A percentile compares a stretch with the other conserved stretches of the same genome.
These are phyloP conservation scores for Cheilosia pagana DNA, from an alignment of 2,888 invertebrate species.

Conservation along the genomic window DNA sequence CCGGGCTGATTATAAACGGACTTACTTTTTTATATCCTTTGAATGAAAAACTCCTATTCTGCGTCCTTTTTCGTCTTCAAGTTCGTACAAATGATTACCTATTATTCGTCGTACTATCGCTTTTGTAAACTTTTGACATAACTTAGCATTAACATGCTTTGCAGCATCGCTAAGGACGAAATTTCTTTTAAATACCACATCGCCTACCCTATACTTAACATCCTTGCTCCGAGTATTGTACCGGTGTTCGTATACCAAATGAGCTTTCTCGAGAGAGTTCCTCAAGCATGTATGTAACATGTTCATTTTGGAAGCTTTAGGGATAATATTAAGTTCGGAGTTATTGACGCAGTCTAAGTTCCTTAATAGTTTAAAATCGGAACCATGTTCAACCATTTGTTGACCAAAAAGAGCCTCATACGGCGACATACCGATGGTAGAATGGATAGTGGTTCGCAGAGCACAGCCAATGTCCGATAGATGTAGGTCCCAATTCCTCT, in stretches of 20 bases:
- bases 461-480: no score
- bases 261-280: no score
- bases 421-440: no score
- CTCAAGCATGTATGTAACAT: no score
- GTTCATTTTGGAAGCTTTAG: no score
- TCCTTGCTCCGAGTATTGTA: constrained; percentile 5
- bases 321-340: no score
- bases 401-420: no score
- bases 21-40: background rate
- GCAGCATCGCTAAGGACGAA: background rate
- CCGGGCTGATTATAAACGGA: background rate
- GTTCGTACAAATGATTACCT: background rate
- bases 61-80: background rate
- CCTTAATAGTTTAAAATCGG: no score
- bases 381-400: no score
- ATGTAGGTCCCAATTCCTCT: no score
- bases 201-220: background rate
- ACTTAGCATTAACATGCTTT: background rate
- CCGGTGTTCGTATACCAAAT: background rate
- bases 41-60: background rate
- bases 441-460: background rate
- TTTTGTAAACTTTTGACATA: background rate
- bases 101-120: background rate
- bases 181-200: background rate
- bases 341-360: no score